Evolutionary conservation across 2,113 vertebrate species (phyloP).

Genomic region (Puntigrus tetrazona): DNA sequence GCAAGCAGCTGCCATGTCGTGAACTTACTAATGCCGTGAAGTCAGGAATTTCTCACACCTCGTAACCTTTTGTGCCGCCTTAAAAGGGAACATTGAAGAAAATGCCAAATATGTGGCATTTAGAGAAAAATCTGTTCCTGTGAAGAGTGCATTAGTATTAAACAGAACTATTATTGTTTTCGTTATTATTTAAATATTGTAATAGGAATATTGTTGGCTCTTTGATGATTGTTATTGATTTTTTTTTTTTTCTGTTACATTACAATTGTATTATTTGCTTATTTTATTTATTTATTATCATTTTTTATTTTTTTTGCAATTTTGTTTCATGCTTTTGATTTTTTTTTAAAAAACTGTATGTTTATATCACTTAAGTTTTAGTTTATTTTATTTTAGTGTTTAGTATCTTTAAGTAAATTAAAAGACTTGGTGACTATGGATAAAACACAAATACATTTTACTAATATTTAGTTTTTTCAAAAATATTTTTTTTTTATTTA

Average conservation of each 20-base stretch:
- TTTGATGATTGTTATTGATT: too few relatives aligned
- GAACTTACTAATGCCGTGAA: not conserved
- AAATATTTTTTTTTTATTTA: too few relatives aligned
- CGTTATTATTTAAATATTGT: not conserved
- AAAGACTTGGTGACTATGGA: not conserved
- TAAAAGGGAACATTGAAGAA: not conserved
- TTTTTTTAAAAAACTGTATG: not conserved
- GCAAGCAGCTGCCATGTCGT: not conserved
- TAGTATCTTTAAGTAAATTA: not conserved
- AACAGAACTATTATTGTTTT: not conserved
- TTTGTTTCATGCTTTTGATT: not conserved
- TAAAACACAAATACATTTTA: not conserved
- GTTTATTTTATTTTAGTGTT: not conserved
- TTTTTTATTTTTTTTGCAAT: too few relatives aligned
- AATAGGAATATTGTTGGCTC: not conserved
- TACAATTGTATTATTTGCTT: too few relatives aligned
- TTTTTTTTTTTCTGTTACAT: too few relatives aligned
- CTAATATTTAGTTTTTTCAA: too few relatives aligned
- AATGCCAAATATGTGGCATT: constrained; percentile 3
- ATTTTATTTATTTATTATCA: too few relatives aligned
- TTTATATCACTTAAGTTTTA: not conserved
- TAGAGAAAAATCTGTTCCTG: not conserved
- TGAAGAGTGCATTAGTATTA: not conserved
- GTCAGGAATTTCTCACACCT: not conserved
- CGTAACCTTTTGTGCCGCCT: not conserved